Conservation (phyloP, 2,888 invertebrate genomes). For the Nowickia ferox region DNA sequence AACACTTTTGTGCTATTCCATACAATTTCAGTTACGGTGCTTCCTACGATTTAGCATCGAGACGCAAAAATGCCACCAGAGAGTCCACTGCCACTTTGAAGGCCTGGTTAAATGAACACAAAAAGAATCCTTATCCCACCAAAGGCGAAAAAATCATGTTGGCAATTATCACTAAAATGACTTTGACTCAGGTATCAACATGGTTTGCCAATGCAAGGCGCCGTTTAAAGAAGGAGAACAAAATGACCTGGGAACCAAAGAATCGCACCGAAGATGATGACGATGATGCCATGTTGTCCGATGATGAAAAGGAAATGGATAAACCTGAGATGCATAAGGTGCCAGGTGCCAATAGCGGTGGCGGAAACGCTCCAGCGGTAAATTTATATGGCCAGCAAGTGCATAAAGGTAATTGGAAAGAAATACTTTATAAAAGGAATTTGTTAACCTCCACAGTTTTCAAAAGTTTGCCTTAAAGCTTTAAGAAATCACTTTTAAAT, state of each 20-base stretch:
- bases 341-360: neutral
- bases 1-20: neutral
- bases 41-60: conserved; percentile 96
- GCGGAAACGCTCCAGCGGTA: neutral
- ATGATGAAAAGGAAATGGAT: conserved; percentile 92
- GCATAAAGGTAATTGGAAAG: conserved; percentile 63
- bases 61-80: conserved; percentile 98
- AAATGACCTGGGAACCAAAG: conserved; percentile 98
- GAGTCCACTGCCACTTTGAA: conserved; percentile 98
- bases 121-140: conserved; percentile 97
- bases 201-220: conserved; percentile 98
- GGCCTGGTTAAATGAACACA: conserved; percentile 98
- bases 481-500: conserved; percentile 39
- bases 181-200: conserved; percentile 96
- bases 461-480: conserved; percentile 9
- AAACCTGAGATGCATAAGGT: conserved; percentile 62
- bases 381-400: conserved; percentile 63
- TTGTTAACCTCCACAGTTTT: neutral
- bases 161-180: conserved; percentile 98
- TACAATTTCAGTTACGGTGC: conserved; percentile 90
- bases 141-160: conserved; percentile 98
- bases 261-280: conserved; percentile 95
- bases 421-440: too few species aligned
- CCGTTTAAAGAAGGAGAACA: conserved; percentile 97
- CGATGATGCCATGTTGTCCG: conserved; percentile 92